phyloP scores from a whole-genome alignment of 2,888 invertebrate genomes.

The Frankliniella intonsa region DNA sequence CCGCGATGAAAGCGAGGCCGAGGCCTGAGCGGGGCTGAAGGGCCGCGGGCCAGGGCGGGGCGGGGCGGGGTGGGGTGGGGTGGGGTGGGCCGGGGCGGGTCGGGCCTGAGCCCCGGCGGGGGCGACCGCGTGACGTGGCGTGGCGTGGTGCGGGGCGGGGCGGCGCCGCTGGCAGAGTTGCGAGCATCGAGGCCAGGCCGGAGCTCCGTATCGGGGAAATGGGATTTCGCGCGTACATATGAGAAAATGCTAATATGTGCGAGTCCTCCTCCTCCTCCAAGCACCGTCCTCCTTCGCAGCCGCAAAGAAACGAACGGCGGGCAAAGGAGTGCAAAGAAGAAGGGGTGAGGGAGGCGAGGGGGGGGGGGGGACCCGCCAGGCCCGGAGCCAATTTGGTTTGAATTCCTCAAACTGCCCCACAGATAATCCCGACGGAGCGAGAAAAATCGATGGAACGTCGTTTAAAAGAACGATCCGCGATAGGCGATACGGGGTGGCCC shows the following conservation, averaged over 20 bases:
- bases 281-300: neutral
- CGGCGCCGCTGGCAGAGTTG: neutral
- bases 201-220: slow-evolving; percentile 19
- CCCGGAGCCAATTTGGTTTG: slow-evolving; percentile 9
- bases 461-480: neutral
- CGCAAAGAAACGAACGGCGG: neutral
- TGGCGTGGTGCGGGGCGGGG: neutral
- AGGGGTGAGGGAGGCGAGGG: neutral
- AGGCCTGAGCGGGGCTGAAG: neutral
- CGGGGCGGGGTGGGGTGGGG: neutral
- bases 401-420: neutral
- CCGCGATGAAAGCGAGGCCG: neutral
- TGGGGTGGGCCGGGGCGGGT: neutral
- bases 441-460: neutral
- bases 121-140: neutral
- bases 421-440: neutral
- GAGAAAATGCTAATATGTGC: slow-evolving; percentile 23
- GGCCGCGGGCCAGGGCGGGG: neutral
- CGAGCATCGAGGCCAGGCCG: neutral
- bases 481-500: neutral
- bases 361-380: neutral
- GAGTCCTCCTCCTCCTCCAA: neutral
- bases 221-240: slow-evolving; percentile 26
- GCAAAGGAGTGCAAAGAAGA: neutral
- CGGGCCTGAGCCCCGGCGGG: neutral